phyloP scores from a whole-genome alignment of 1,140 invertebrate species.

The Brachionus plicatilis region DNA sequence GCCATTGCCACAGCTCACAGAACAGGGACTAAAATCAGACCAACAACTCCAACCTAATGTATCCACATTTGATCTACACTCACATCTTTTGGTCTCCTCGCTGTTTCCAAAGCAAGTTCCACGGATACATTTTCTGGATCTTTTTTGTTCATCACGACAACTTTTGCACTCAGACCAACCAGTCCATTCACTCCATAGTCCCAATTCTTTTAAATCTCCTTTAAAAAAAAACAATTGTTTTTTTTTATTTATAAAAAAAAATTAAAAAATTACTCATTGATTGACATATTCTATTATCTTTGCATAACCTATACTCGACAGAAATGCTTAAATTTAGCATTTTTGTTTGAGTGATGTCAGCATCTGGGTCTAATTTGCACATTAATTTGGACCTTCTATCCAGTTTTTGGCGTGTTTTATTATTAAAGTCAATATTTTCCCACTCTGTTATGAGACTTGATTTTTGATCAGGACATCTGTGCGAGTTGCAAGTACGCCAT shows the following conservation, averaged over 20 bases:
- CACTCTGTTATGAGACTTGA: neutral
- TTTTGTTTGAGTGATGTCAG: neutral
- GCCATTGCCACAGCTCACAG: neutral
- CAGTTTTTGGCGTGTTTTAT: neutral
- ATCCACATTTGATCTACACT: neutral
- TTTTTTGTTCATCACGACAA: neutral
- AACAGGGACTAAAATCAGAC: conserved; percentile 5
- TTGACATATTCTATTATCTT: neutral
- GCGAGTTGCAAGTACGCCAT: neutral
- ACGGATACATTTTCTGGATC: neutral
- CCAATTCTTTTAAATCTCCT: conserved; percentile 8
- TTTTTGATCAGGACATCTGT: neutral
- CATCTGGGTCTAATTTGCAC: neutral
- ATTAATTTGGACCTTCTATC: neutral
- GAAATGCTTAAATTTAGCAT: neutral
- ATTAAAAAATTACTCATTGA: neutral
- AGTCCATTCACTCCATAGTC: conserved; percentile 7
- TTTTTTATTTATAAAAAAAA: neutral
- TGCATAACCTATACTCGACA: neutral
- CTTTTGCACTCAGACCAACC: neutral
- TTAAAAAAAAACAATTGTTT: neutral
- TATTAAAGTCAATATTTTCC: neutral
- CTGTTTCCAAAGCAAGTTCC: neutral
- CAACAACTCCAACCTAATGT: conserved; percentile 20
- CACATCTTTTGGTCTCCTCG: neutral